Percentiles rank a stretch among this genome's conserved stretches.
Evolutionary conservation across 2,888 invertebrate genomes (phyloP).

Genomic region (Crossocerus cetratus): DNA sequence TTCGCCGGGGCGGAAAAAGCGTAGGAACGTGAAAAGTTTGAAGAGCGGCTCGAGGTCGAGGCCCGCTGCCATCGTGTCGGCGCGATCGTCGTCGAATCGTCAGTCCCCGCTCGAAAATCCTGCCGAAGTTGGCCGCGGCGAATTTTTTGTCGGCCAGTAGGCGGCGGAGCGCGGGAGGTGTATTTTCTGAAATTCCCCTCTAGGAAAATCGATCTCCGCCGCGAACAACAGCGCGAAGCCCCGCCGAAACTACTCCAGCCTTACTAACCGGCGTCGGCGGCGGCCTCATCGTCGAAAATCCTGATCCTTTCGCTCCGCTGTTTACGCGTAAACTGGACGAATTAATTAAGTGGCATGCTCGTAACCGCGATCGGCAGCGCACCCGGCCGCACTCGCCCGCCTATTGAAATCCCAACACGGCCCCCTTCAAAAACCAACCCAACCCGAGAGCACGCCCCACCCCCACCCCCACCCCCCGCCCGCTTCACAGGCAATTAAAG

Average conservation of each 20-base stretch:
- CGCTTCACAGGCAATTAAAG: slow-evolving; percentile 47
- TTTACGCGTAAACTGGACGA: slow-evolving; percentile 51
- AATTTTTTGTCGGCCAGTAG: not conserved
- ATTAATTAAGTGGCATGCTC: slow-evolving; percentile 43
- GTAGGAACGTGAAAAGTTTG: not conserved
- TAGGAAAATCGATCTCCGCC: not conserved
- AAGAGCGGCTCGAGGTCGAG: not conserved
- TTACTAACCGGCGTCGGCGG: not conserved
- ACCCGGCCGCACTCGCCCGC: not conserved
- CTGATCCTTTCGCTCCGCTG: slow-evolving; percentile 26
- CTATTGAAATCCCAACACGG: slow-evolving; percentile 48
- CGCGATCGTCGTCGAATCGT: not conserved
- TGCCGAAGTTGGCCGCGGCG: not conserved
- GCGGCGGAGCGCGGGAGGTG: not conserved
- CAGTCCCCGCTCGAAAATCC: not conserved
- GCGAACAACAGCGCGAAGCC: no score
- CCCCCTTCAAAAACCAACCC: slow-evolving; percentile 23
- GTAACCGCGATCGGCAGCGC: slow-evolving; percentile 21
- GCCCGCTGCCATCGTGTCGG: not conserved
- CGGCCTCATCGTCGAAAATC: not conserved
- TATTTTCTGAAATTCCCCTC: slow-evolving; percentile 1
- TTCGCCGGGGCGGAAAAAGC: not conserved
- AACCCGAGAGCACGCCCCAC: no score
- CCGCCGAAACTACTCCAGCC: no score
- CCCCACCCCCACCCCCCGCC: no score